Evolutionary conservation across 2,888 invertebrate genomes (phyloP).

Genomic region (Mythimna albipuncta): DNA sequence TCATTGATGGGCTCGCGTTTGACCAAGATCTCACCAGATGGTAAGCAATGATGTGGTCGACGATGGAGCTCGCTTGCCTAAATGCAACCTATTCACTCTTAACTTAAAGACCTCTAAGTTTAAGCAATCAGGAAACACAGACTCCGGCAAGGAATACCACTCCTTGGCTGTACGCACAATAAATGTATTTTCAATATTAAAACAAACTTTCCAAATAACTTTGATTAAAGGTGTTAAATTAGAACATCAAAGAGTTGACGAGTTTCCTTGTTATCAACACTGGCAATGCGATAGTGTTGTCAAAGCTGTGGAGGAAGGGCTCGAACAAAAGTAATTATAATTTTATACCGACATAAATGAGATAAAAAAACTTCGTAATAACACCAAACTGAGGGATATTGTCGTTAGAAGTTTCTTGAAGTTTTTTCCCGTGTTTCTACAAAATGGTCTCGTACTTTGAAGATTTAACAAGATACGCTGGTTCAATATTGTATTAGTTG

Average conservation of each 20-base stretch:
- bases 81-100: no score
- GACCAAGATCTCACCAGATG: no score
- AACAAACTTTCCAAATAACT: background rate
- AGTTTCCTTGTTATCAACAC: slow-evolving; percentile 38
- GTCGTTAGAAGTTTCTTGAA: slow-evolving; percentile 20
- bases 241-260: slow-evolving; percentile 39
- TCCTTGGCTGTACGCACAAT: no score
- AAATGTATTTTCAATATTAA: background rate
- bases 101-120: no score
- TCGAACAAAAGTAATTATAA: slow-evolving; percentile 58
- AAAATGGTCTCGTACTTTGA: background rate
- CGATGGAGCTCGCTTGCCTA: no score
- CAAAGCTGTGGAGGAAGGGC: background rate
- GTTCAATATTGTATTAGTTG: slow-evolving; percentile 4
- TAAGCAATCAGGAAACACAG: no score
- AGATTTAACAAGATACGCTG: slow-evolving; percentile 4
- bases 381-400: slow-evolving; percentile 14
- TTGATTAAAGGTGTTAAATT: slow-evolving; percentile 15
- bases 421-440: background rate
- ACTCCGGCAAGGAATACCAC: no score
- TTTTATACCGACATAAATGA: slow-evolving; percentile 39
- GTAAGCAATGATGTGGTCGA: no score
- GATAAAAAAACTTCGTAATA: slow-evolving; percentile 52
- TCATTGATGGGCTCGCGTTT: no score
- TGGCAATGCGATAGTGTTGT: slow-evolving; percentile 55